Evolutionary conservation across 1,140 invertebrate genomes (phyloP), one percentile per base, ranked within the genome.

Genomic region (Leptestheria dahalacensis): DNA sequence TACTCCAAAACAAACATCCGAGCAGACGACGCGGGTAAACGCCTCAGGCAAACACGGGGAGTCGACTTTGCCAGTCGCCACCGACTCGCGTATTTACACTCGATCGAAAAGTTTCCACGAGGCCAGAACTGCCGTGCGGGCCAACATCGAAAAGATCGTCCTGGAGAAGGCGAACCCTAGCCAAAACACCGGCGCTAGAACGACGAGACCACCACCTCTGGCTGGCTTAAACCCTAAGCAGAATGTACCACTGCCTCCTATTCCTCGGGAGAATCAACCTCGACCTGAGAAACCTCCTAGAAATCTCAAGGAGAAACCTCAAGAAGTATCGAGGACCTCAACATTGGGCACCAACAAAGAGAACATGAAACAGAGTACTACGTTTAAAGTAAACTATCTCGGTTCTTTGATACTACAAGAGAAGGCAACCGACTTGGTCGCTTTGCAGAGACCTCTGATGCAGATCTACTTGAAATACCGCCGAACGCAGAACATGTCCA

Each of bases 381-480:
- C 62, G 29, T 66, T 65, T 59, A 61, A 63, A 50, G 86, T 91
- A 15, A 83, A 86, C 65, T 91, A 91, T 66, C 74, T 92, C 59
- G 89, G 89, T 2, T 85, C 83, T 1, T 79, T 87, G 11, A 81
- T 83, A 1, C 73, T 91, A 0, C 78, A 79, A 1, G 82, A 82
- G 48, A 85, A 86, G 64, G 85, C 91, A 24, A 85, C 86, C 0
- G 88, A 85, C 61, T 74, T 92, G 6, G 79, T 84, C 21, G 86
- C 86, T 12, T 74, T 91, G 9, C 88, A 92, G 69, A 78, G 78
- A 59, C 89, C 88, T 0, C 72, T 92, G 25, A 82, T 80, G 63
- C 79, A 86, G 60, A 74, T 91, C 15, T 88, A 87, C 68, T 79
- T 86, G 65, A 71, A 76, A 3, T 82, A 82, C 63, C 75, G 77